phyloP scores from a whole-genome alignment of 1,140 invertebrate species.

The Lasioglossum albipes region DNA sequence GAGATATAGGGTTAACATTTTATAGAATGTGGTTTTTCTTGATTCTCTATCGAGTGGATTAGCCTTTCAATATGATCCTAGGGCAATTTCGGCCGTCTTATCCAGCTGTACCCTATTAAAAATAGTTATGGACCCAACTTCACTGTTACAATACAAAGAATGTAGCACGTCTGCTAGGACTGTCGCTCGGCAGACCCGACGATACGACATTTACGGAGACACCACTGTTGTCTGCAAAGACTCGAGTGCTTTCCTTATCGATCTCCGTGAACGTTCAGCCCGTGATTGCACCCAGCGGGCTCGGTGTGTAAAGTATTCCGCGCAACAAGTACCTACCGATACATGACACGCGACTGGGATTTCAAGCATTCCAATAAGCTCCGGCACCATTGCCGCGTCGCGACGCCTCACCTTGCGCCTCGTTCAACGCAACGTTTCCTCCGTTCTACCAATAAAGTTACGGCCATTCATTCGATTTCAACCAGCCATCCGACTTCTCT shows the following conservation, averaged over 20 bases:
- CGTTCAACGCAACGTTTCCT: not conserved
- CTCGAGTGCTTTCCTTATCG: slow-evolving; percentile 14
- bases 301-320: slow-evolving; percentile 28
- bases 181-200: too few species aligned
- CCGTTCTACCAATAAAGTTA: not conserved
- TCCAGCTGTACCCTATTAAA: too few species aligned
- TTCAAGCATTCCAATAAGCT: slow-evolving; percentile 16
- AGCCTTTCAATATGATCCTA: too few species aligned
- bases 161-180: too few species aligned
- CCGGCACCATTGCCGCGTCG: not conserved
- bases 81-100: too few species aligned
- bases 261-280: slow-evolving; percentile 1
- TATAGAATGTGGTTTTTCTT: too few species aligned
- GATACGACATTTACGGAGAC: too few species aligned
- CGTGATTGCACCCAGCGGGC: not conserved
- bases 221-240: too few species aligned
- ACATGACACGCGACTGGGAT: slow-evolving; percentile 21
- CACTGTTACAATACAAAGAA: too few species aligned
- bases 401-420: not conserved
- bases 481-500: not conserved
- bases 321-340: slow-evolving; percentile 44
- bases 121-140: too few species aligned
- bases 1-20: too few species aligned
- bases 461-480: not conserved
- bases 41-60: too few species aligned